Evolutionary conservation across 1,140 invertebrate genomes (phyloP), one percentile per base, ranked within the genome.

Genomic region (Agrypnia vestita): DNA sequence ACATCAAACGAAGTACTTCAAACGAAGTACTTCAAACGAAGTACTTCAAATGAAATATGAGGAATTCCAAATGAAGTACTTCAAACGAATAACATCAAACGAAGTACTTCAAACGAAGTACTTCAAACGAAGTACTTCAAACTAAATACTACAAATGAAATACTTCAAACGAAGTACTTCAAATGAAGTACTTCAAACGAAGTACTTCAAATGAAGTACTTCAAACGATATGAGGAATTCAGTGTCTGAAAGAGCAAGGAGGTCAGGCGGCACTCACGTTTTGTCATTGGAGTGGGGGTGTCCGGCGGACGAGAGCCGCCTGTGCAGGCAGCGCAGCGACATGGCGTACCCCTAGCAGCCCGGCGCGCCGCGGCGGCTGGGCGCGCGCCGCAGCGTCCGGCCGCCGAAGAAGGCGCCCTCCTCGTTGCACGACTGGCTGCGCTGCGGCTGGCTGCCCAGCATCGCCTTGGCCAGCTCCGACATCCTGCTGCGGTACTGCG

Each of bases 331-430:
- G 88, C 89, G 89, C 88, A 90, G 88, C 89, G 89, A 90, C 89
- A 90, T 89, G 87, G 89, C 89, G 89, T 90, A 89, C 88, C 89
- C 89, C 89, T 90, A 90, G 89, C 88, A 90, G 84, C 87, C 87
- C 83, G 87, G 86, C 69, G 86, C 86, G 49, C 87, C 88, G 86
- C 84, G 87, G 88, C 84, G 86, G 87, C 84, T 87, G 86, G 84
- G 87, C 87, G 85, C 89, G 86, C 89, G 87, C 80, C 80, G 59
- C 74, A 89, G 85, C 81, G 88, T 86, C 79, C 89, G 88, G 84
- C 88, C 89, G 35, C 89, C 89, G 87, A 90, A 90, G 84, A 89
- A 90, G 83, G 89, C 89, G 83, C 89, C 89, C 85, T 90, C 89
- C 84, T 90, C 89, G 87, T 88, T 89, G 85, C 89, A 90, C 73